These are phyloP conservation scores for Heteromormyrus szaboi DNA, from an alignment of 2,797 vertebrate species.

Conservation along the genomic window DNA sequence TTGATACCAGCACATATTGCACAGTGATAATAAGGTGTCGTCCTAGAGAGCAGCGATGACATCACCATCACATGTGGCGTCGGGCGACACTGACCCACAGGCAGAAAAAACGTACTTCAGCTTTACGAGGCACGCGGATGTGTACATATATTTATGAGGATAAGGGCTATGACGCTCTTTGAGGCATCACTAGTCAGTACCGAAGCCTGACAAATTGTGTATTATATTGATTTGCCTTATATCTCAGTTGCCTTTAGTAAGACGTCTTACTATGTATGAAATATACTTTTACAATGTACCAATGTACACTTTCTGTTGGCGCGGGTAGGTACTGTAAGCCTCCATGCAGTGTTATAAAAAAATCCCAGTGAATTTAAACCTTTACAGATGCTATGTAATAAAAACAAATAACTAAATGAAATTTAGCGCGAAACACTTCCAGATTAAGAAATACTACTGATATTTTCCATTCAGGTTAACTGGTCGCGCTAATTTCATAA, in stretches of 20 bases:
- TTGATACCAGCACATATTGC: constrained; percentile 17
- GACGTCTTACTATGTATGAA: constrained; percentile 56
- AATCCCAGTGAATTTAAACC: neutral
- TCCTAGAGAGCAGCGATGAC: neutral
- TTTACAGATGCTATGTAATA: neutral
- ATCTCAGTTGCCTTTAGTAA: constrained; percentile 83
- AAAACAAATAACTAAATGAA: neutral
- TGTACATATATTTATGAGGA: constrained; percentile 33
- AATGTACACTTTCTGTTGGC: constrained; percentile 22
- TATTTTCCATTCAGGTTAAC: constrained; percentile 9
- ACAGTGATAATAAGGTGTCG: constrained; percentile 12
- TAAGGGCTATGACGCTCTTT: constrained; percentile 32
- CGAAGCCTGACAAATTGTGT: constrained; percentile 34
- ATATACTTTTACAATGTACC: constrained; percentile 26
- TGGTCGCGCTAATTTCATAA: neutral
- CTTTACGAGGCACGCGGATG: constrained; percentile 13
- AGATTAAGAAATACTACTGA: constrained; percentile 17
- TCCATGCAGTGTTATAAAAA: neutral
- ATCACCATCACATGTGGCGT: neutral
- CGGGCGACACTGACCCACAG: neutral
- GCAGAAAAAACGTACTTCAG: constrained; percentile 11
- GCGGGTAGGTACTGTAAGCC: constrained; percentile 5
- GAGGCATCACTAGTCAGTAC: constrained; percentile 26
- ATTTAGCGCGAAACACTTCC: neutral
- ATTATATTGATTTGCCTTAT: constrained; percentile 82